Conservation (phyloP, 2,797 vertebrate genomes). For the Argya squamiceps region DNA sequence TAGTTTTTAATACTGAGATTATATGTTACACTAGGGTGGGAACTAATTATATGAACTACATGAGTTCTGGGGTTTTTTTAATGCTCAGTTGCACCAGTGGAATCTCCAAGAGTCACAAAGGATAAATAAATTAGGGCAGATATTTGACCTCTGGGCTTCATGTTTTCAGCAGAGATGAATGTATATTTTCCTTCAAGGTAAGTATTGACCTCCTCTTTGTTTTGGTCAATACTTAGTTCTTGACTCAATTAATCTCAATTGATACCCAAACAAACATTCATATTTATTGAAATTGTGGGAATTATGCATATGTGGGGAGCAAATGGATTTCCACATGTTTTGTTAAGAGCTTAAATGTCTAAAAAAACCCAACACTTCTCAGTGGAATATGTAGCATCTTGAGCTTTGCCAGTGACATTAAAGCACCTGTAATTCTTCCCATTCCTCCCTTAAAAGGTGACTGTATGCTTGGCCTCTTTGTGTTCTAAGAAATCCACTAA, state of each 20-base stretch:
- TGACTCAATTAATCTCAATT: conserved; percentile 19
- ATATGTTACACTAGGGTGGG: neutral
- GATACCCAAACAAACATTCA: neutral
- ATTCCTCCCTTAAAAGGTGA: neutral
- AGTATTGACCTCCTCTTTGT: neutral
- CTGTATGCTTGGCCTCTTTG: neutral
- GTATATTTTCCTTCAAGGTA: neutral
- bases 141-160: neutral
- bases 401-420: neutral
- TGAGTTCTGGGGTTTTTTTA: neutral
- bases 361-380: fast-evolving
- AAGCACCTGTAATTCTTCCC: neutral
- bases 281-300: neutral
- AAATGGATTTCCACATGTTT: neutral
- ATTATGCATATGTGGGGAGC: neutral
- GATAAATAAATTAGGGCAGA: neutral
- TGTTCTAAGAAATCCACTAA: neutral
- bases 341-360: neutral
- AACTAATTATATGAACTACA: neutral
- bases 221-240: conserved; percentile 11
- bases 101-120: neutral
- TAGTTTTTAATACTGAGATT: neutral
- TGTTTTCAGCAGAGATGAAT: neutral
- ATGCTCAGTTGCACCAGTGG: neutral
- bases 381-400: neutral